Percentiles rank a stretch among this genome's conserved stretches.
These are phyloP conservation scores for Pogoniulus pusillus DNA, from an alignment of 2,797 vertebrate genomes.

Conservation along the genomic window DNA sequence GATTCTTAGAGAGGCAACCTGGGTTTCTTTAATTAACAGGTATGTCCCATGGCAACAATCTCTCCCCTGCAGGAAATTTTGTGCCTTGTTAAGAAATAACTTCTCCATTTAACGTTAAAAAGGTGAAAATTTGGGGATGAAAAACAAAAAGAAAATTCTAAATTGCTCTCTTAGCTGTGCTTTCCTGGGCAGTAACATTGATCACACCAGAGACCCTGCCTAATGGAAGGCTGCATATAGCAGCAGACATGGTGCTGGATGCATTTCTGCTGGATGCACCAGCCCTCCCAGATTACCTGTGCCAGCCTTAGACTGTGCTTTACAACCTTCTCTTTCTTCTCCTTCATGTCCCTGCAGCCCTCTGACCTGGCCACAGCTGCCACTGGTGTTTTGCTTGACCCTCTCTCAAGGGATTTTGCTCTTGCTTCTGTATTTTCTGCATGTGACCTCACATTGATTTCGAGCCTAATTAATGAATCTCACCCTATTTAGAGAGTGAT, in stretches of 20 bases:
- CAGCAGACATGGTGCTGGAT: accelerated
- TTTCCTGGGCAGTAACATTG: not conserved
- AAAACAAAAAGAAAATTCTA: not conserved
- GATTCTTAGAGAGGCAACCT: not conserved
- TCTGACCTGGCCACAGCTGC: not conserved
- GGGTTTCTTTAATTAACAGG: not conserved
- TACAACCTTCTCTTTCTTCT: not conserved
- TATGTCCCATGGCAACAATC: not conserved
- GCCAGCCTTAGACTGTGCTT: not conserved
- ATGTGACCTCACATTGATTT: not conserved
- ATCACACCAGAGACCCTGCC: not conserved
- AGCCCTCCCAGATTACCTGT: not conserved
- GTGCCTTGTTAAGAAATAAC: not conserved
- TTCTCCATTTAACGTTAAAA: not conserved
- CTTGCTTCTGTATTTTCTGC: not conserved
- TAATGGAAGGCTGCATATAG: not conserved
- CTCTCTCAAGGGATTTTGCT: not conserved
- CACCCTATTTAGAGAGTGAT: not conserved
- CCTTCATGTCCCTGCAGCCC: not conserved
- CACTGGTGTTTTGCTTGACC: not conserved
- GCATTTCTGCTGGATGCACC: not conserved
- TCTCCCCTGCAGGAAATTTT: not conserved
- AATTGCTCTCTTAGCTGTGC: not conserved
- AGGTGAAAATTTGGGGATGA: not conserved
- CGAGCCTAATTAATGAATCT: not conserved